phyloP scores from a whole-genome alignment of 2,113 vertebrate genomes.

The Glaucomys volans region DNA sequence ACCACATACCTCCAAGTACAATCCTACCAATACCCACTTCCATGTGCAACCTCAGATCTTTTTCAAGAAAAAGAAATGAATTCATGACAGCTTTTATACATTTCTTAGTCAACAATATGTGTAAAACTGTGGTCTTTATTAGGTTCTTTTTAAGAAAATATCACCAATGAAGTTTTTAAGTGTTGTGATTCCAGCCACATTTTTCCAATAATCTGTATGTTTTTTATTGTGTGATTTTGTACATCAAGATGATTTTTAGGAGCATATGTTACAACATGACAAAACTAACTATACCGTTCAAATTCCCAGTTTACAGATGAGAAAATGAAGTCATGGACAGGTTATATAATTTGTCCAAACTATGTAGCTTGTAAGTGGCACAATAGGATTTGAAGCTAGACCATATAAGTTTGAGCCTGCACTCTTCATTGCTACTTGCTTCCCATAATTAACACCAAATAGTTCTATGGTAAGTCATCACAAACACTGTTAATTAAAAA shows the following conservation, averaged over 20 bases:
- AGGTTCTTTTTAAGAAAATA: background rate
- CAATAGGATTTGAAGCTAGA: background rate
- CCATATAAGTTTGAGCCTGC: background rate
- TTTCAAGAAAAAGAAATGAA: background rate
- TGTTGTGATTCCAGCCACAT: background rate
- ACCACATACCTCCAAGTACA: background rate
- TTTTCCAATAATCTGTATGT: background rate
- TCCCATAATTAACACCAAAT: background rate
- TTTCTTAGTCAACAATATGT: background rate
- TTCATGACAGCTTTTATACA: background rate
- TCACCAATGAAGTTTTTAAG: background rate
- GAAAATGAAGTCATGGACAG: background rate
- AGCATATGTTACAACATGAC: background rate
- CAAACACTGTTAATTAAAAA: background rate
- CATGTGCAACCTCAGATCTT: background rate
- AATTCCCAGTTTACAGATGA: background rate
- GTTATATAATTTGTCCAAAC: background rate
- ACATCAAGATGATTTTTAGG: background rate
- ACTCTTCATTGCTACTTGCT: background rate
- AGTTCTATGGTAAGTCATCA: background rate
- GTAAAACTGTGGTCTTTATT: background rate
- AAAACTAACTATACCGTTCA: background rate
- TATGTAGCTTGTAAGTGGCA: background rate
- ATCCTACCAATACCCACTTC: background rate
- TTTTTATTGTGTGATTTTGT: background rate